These are phyloP conservation scores for Conus ventricosus DNA, from an alignment of 1,140 invertebrate genomes.

Conservation along the genomic window DNA sequence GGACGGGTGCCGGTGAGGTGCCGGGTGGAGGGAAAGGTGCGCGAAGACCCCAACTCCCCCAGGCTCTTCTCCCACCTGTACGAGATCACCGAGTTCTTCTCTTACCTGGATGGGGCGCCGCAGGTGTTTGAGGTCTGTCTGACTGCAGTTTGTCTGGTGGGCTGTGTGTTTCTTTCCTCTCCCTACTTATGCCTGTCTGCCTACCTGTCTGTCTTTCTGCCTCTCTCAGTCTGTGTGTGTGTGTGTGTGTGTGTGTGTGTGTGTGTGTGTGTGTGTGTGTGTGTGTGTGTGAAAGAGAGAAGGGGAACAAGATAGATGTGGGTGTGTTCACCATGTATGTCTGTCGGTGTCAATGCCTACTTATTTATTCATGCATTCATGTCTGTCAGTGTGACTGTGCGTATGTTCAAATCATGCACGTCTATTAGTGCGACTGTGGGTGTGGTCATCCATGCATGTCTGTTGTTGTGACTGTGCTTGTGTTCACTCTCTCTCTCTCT, in stretches of 20 bases:
- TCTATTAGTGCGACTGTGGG: too few relatives aligned
- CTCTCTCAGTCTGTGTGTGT: not conserved
- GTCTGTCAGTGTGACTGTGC: too few relatives aligned
- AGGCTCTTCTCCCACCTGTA: constrained; percentile 58
- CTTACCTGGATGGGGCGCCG: constrained; percentile 21
- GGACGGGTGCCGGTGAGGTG: constrained; percentile 47
- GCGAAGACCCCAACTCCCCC: not conserved
- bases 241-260: not conserved
- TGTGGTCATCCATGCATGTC: too few relatives aligned
- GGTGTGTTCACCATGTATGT: too few relatives aligned
- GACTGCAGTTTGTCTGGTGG: not conserved
- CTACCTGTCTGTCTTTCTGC: not conserved
- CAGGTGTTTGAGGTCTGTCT: constrained; percentile 36
- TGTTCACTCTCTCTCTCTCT: too few relatives aligned
- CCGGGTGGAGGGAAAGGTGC: constrained; percentile 46
- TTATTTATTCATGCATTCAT: not conserved
- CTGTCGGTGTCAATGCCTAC: too few relatives aligned
- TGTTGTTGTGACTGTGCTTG: too few relatives aligned
- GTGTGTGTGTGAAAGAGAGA: not conserved
- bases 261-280: not conserved
- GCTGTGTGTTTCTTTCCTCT: not conserved
- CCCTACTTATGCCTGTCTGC: not conserved
- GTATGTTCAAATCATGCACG: too few relatives aligned
- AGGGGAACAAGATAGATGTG: too few relatives aligned
- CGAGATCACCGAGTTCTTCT: constrained; percentile 55